phyloP scores from a whole-genome alignment of 1,140 invertebrate genomes.

The Camponotus vicinus region DNA sequence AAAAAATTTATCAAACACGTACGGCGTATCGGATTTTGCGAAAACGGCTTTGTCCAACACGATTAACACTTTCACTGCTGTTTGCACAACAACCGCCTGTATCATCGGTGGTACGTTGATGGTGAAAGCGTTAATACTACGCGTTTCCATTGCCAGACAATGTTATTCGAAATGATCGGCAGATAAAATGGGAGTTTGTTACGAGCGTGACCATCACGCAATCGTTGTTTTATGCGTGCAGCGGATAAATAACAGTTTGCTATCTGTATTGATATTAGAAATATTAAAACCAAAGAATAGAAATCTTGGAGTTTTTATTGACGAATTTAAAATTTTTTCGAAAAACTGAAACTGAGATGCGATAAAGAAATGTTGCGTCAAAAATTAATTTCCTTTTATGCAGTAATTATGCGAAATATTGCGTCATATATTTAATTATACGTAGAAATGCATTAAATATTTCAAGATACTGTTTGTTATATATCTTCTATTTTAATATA shows the following conservation, averaged over 20 bases:
- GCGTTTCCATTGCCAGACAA: conserved; percentile 46
- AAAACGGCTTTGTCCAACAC: not conserved
- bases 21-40: conserved; percentile 7
- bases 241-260: conserved; percentile 21
- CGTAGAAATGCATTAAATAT: not conserved
- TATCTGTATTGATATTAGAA: conserved; percentile 18
- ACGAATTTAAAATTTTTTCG: not conserved
- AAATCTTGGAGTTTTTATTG: not conserved
- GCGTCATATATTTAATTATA: not conserved
- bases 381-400: not conserved
- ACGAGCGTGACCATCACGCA: conserved; percentile 32
- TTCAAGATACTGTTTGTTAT: not conserved
- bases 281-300: not conserved
- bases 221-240: conserved; percentile 27
- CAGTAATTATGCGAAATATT: not conserved
- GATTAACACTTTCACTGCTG: conserved; percentile 51
- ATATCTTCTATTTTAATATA: conserved; percentile 1
- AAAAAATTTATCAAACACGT: conserved; percentile 12
- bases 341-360: too few species aligned
- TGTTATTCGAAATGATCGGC: conserved; percentile 52
- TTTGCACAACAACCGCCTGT: conserved; percentile 36
- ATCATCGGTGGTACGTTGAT: conserved; percentile 40
- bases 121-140: conserved; percentile 50
- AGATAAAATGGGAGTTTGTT: conserved; percentile 27
- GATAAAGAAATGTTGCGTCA: not conserved